Conservation (phyloP, 2,888 invertebrate genomes). For the Pachycephus smyrnensis region DNA sequence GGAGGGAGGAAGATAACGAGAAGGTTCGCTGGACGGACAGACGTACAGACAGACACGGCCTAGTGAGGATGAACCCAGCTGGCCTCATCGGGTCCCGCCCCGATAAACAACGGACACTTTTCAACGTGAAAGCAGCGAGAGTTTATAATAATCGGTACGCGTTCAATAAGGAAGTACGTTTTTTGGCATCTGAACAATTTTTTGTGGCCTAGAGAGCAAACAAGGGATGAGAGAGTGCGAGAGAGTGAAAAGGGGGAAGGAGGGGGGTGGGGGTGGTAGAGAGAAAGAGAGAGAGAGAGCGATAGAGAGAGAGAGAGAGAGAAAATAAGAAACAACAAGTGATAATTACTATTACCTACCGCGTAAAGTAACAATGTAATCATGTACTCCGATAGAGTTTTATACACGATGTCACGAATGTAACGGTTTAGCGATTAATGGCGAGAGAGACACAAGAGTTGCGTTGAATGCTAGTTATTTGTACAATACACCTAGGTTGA, state of each 20-base stretch:
- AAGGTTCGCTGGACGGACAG: constrained; percentile 24
- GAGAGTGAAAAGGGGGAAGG: background rate
- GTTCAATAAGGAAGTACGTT: constrained; percentile 41
- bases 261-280: background rate
- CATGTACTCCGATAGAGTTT: constrained; percentile 67
- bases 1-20: constrained; percentile 14
- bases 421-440: constrained; percentile 64
- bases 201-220: constrained; percentile 67
- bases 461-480: constrained; percentile 65
- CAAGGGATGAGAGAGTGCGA: constrained; percentile 18
- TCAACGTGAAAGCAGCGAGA: constrained; percentile 27
- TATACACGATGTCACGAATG: constrained; percentile 67
- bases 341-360: constrained; percentile 63
- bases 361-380: constrained; percentile 59
- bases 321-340: constrained; percentile 41
- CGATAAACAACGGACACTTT: constrained; percentile 44
- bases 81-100: constrained; percentile 63
- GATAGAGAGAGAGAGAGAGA: no score
- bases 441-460: constrained; percentile 49
- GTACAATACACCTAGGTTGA: constrained; percentile 66
- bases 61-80: constrained; percentile 66
- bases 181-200: constrained; percentile 57
- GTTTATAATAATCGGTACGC: constrained; percentile 41
- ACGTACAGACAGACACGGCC: constrained; percentile 55
- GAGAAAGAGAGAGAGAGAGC: background rate